Base-by-base conservation (phyloP, 2,797 vertebrate genomes). In the Sebastes reedi region DNA sequence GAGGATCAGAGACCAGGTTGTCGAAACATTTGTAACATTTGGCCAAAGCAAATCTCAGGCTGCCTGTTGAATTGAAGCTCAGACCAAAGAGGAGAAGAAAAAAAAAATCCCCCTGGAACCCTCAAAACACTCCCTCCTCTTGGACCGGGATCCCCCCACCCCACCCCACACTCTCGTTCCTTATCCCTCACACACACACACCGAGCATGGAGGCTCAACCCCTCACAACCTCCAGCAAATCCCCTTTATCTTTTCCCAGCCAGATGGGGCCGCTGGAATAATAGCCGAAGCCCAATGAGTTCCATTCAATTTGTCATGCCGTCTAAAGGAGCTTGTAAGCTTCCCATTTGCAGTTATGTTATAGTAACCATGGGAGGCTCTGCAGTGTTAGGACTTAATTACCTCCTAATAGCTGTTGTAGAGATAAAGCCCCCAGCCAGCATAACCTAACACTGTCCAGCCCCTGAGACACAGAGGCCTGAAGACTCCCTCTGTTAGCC, bases 351-450 rank as follows among this genome's bases (percentile, higher is more conserved):
- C 96, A 95, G 95, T 96, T 96, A 96, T 96, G 95, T 85, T 84
- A 95, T 96, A 95, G 95, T 97, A 96, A 94, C 94, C 92, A 95
- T 92, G 95, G 96, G 95, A 95, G 94, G 94, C 95, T 94, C 95
- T 95, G 96, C 96, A 95, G 94, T 97, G 97, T 97, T 97, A 96
- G 95, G 96, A 96, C 97, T 96, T 97, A 99, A 98, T 98, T 97
- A 97, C 96, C 83, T 94, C 95, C 96, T 97, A 97, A 97, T 97
- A 97, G 97, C 95, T 93, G 87, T 95, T 90, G 94, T 93, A 89
- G 95, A 95, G 92, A 96, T 96, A 95, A 96, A 96, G 94, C 96
- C 94, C 94, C 88, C 30, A 4, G 77, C 85, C 88, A 85, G 85
- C 72, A 84, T 70, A 82, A 82, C 87, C 83, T 64, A 86, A 86